Evolutionary conservation across 2,797 vertebrate genomes (phyloP).

Genomic region (Triplophysa bombifrons): DNA sequence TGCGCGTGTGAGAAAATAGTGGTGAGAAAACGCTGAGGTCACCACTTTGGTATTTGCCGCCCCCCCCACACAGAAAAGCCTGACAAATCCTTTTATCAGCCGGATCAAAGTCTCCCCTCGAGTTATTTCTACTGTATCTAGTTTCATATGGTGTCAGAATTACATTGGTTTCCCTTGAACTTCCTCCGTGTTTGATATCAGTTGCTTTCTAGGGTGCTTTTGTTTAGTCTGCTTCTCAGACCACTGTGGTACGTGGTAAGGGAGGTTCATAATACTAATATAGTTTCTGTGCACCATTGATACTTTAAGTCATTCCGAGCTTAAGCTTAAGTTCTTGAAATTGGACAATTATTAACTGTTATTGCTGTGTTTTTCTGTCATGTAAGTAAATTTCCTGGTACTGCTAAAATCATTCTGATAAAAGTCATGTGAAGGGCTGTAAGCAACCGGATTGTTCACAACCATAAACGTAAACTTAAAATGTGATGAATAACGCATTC

Average conservation of each 20-base stretch:
- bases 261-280: background rate
- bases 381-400: slow-evolving; percentile 20
- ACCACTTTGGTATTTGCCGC: slow-evolving; percentile 29
- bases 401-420: background rate
- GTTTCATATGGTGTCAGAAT: slow-evolving; percentile 36
- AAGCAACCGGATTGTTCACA: background rate
- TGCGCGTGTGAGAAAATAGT: slow-evolving; percentile 42
- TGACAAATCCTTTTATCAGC: slow-evolving; percentile 28
- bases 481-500: slow-evolving; percentile 15
- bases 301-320: background rate
- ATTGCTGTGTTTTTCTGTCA: slow-evolving; percentile 34
- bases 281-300: background rate
- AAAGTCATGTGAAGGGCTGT: slow-evolving; percentile 28
- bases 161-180: slow-evolving; percentile 24
- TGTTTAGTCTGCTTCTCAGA: slow-evolving; percentile 17
- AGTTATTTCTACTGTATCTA: slow-evolving; percentile 33
- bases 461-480: background rate
- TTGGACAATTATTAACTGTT: slow-evolving; percentile 32
- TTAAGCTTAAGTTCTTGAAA: background rate
- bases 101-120: slow-evolving; percentile 47
- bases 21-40: slow-evolving; percentile 51
- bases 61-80: slow-evolving; percentile 3
- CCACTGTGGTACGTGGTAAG: background rate
- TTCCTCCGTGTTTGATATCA: slow-evolving; percentile 21
- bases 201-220: slow-evolving; percentile 12